A percentile compares a stretch with the other conserved stretches of the same genome.
These are phyloP conservation scores for human (Homo sapiens) DNA, from an alignment of 2,113 vertebrate genomes.

Conservation along the genomic window DNA sequence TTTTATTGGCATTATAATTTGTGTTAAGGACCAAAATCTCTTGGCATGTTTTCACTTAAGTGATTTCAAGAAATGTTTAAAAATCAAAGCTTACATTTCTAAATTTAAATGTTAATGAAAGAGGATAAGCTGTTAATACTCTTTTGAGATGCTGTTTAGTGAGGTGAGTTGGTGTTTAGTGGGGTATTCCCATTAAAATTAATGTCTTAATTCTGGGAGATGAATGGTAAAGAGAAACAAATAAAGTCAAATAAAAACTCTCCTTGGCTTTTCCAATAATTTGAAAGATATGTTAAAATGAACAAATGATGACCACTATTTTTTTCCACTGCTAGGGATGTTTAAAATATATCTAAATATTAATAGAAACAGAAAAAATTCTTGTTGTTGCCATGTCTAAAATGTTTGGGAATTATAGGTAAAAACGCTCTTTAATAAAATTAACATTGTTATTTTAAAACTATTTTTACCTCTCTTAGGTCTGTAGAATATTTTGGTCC, in stretches of 20 bases:
- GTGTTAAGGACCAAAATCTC: background rate
- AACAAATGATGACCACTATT: background rate
- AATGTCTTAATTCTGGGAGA: background rate
- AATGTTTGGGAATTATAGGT: background rate
- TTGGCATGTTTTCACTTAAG: constrained; percentile 2
- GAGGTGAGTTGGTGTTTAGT: background rate
- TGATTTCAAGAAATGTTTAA: constrained; percentile 6
- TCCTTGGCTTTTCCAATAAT: background rate
- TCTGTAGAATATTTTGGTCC: background rate
- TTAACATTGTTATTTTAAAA: background rate
- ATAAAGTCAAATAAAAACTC: background rate
- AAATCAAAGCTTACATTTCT: constrained; percentile 7
- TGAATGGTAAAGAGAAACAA: background rate
- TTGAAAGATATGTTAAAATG: background rate
- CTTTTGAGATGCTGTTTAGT: background rate
- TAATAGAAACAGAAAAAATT: background rate
- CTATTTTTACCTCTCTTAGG: background rate
- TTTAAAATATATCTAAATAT: background rate
- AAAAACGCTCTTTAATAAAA: background rate
- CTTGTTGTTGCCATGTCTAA: background rate
- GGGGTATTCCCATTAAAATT: background rate
- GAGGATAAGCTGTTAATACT: background rate
- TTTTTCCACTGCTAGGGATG: background rate
- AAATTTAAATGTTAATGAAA: background rate
- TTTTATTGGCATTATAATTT: background rate